Evolutionary conservation across 2,888 invertebrate genomes (phyloP).

Genomic region (Seira sanloemensis): DNA sequence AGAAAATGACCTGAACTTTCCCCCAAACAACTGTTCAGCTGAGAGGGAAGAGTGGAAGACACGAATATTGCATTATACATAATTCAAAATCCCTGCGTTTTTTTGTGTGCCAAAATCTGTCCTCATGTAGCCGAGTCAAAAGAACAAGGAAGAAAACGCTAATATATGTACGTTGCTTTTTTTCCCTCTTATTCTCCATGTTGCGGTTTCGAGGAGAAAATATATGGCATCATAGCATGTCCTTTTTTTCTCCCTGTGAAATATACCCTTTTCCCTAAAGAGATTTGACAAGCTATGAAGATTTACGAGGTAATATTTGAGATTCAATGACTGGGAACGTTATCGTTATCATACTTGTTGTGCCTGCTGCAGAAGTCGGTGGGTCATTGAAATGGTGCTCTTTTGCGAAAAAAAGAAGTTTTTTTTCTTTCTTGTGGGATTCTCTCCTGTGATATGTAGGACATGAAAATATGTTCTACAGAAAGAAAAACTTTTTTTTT

Average conservation of each 20-base stretch:
- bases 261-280: constrained; percentile 48
- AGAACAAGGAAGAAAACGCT: neutral
- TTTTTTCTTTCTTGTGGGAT: no score
- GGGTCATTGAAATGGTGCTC: neutral
- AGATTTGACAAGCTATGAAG: constrained; percentile 61
- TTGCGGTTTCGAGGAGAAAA: neutral
- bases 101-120: constrained; percentile 6
- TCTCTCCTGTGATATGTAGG: no score
- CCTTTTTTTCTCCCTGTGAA: constrained; percentile 32
- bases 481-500: no score
- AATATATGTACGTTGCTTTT: no score
- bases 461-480: no score
- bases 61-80: constrained; percentile 16
- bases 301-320: constrained; percentile 61
- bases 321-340: constrained; percentile 56
- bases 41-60: neutral
- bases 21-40: neutral
- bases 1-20: constrained; percentile 1
- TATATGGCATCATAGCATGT: constrained; percentile 21
- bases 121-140: neutral
- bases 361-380: neutral
- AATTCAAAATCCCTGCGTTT: constrained; percentile 12
- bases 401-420: neutral
- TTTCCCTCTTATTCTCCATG: neutral
- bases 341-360: constrained; percentile 41